Conservation (phyloP, 2,797 vertebrate species). For the Sebastes taczanowskii region DNA sequence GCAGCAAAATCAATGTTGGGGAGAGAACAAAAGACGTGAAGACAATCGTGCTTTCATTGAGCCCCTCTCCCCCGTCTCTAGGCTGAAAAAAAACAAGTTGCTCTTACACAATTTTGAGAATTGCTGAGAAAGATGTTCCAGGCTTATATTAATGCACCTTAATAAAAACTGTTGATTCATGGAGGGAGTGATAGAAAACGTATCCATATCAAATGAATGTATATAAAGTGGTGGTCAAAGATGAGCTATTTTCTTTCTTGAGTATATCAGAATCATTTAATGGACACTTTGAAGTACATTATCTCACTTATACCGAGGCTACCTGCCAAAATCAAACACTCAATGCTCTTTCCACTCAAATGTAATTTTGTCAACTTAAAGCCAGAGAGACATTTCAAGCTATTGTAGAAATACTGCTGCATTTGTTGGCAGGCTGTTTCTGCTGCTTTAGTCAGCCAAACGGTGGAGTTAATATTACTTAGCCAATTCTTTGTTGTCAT, state of each 20-base stretch:
- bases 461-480: background rate
- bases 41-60: constrained; percentile 36
- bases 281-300: constrained; percentile 18
- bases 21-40: constrained; percentile 56
- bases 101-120: background rate
- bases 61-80: background rate
- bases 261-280: constrained; percentile 17
- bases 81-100: background rate
- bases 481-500: background rate
- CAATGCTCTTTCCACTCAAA: background rate
- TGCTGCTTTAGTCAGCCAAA: constrained; percentile 1
- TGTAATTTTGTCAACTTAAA: constrained; percentile 3
- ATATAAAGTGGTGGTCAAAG: background rate
- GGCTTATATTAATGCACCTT: background rate
- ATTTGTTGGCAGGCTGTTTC: constrained; percentile 6
- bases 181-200: background rate
- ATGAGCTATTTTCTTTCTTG: background rate
- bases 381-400: constrained; percentile 7
- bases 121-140: background rate
- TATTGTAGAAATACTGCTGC: background rate
- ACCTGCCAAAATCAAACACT: constrained; percentile 13
- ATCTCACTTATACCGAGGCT: background rate
- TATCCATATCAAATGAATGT: constrained; percentile 1
- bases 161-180: background rate
- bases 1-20: constrained; percentile 47